Percentiles rank a stretch among this genome's conserved stretches.
These are phyloP conservation scores for Anguilla obscura DNA, from an alignment of 2,797 vertebrate species.

Conservation along the genomic window DNA sequence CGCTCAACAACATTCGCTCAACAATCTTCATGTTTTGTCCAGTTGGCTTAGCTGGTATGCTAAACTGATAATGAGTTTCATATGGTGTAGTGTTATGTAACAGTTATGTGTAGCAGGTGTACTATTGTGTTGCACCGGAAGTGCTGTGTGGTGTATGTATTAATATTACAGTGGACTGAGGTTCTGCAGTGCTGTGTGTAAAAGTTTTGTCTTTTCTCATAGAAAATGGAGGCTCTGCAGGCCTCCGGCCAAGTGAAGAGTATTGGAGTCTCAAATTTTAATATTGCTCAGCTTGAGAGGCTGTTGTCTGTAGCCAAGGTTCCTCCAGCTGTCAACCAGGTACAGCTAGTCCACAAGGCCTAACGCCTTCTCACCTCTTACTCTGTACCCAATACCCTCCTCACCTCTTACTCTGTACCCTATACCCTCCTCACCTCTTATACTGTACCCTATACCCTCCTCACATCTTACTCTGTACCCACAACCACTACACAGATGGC, in stretches of 20 bases:
- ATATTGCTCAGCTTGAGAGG: constrained; percentile 69
- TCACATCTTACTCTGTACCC: background rate
- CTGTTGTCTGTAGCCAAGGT: constrained; percentile 67
- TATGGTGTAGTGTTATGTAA: background rate
- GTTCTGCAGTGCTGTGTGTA: background rate
- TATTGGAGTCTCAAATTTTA: constrained; percentile 78
- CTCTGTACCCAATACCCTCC: background rate
- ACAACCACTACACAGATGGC: background rate
- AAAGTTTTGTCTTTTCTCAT: constrained; percentile 15
- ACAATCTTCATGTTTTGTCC: too few relatives aligned
- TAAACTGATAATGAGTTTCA: background rate
- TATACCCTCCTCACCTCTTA: background rate
- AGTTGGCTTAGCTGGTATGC: too few relatives aligned
- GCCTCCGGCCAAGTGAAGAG: constrained; percentile 71
- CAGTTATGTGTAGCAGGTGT: background rate
- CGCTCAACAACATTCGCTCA: too few relatives aligned
- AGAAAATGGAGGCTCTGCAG: constrained; percentile 74
- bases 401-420: background rate
- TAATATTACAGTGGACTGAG: background rate
- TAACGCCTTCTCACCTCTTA: background rate
- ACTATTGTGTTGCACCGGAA: background rate
- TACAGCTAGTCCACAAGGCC: constrained; percentile 31
- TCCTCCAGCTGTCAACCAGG: constrained; percentile 76
- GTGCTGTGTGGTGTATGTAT: background rate
- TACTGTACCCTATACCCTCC: background rate